Base-by-base conservation (phyloP, 2,888 invertebrate species). In the Hyalella azteca region DNA sequence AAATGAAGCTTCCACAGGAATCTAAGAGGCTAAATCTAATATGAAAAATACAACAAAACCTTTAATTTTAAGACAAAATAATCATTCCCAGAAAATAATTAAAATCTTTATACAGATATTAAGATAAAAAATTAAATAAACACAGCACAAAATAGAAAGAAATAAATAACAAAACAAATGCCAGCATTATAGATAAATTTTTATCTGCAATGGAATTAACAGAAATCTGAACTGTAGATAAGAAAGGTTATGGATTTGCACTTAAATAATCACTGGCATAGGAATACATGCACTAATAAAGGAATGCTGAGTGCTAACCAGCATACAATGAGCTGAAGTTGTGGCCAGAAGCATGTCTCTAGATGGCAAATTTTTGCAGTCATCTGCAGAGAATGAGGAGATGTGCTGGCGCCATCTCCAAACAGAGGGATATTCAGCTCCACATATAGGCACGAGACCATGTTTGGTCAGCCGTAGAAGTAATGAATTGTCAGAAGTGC, bases 401-500 rank as follows among this genome's bases (percentile, higher is more conserved):
- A 84, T 80, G 81, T 84, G 84, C 39, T 22, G 48, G 75, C 60
- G 73, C 84, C 84, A 84, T 19, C 84, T 78, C 40, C 29, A 32
- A 11, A 84, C 80, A 32, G 80, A 50, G 36, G 86, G 86, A 77
- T 79, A 84, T n/a, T 81, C 77, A 36, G 66, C 66, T 29, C 15
- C 39, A 36, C 29, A 26, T 7, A 36, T 2, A 9, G 66, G 66
- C 5, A 9, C 9, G 36, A 66, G 66, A 5, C 66, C 36, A 19
- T 3, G 36, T n/a, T 36, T 15, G 36, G 66, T 36, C 9, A 86
- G 77, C 45, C 81, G 79, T 36, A 81, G 77, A 66, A 81, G 84
- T 19, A 86, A 73, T 29, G 77, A n/a, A 22, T 80, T 73, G 81
- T 86, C 86, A n/a, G 78, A 79, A 77, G 83, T 81, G 60, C 84